Conservation (phyloP, 1,140 invertebrate genomes). For the Protaetia brevitarsis region DNA sequence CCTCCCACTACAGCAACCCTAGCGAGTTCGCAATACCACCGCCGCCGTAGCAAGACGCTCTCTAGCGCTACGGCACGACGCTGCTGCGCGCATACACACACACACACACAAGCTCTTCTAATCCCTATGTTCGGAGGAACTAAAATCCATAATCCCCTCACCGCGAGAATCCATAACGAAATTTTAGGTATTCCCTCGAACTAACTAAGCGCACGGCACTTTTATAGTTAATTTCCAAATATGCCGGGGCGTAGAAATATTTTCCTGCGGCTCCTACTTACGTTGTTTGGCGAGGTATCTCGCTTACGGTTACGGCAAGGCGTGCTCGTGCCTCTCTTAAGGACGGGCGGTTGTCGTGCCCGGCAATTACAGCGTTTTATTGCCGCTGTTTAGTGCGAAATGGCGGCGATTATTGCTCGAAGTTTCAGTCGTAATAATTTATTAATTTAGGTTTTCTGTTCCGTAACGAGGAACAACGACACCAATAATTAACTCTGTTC, state of each 20-base stretch:
- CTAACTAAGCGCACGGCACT: conserved; percentile 1
- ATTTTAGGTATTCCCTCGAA: conserved; percentile 17
- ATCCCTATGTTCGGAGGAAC: conserved; percentile 37
- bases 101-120: conserved; percentile 29
- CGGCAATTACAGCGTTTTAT: background rate
- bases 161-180: conserved; percentile 42
- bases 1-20: background rate
- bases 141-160: conserved; percentile 39
- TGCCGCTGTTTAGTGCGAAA: background rate
- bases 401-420: background rate
- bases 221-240: conserved; percentile 17
- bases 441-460: background rate
- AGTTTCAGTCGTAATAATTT: background rate
- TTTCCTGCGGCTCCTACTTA: too few relatives aligned
- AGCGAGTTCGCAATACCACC: conserved; percentile 11
- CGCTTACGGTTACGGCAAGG: too few relatives aligned
- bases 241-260: background rate
- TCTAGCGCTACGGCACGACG: conserved; percentile 27
- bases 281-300: background rate
- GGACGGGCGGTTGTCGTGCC: too few relatives aligned
- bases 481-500: background rate
- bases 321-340: too few relatives aligned
- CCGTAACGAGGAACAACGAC: background rate
- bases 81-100: conserved; percentile 8
- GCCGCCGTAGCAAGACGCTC: conserved; percentile 33